Conservation (phyloP, 1,140 invertebrate species). For the Polyergus mexicanus region DNA sequence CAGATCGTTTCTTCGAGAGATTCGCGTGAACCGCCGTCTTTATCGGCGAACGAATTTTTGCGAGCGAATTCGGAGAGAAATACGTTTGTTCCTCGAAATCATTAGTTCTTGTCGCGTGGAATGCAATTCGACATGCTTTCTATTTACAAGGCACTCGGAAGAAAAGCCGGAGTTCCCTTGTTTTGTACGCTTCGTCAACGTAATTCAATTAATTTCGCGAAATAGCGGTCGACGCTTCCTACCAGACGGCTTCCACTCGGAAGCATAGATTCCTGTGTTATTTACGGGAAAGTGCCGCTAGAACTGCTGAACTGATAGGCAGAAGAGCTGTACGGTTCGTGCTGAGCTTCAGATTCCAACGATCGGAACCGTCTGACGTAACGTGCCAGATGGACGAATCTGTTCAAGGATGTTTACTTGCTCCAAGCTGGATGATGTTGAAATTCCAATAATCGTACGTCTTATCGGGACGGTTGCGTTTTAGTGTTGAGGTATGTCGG, state of each 20-base stretch:
- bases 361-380: constrained; percentile 55
- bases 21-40: constrained; percentile 4
- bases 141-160: constrained; percentile 42
- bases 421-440: constrained; percentile 52
- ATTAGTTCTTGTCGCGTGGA: constrained; percentile 30
- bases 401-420: constrained; percentile 65
- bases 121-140: constrained; percentile 50
- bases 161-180: constrained; percentile 8
- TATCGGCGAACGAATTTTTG: neutral
- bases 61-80: constrained; percentile 21
- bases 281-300: constrained; percentile 8
- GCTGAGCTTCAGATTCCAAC: constrained; percentile 52
- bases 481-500: neutral
- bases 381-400: constrained; percentile 69
- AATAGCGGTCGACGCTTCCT: constrained; percentile 51
- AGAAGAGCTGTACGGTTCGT: constrained; percentile 13
- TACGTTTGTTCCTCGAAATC: constrained; percentile 5
- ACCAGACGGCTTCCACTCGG: constrained; percentile 8
- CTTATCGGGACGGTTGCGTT: neutral
- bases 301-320: constrained; percentile 36
- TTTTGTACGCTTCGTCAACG: constrained; percentile 44
- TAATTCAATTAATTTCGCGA: constrained; percentile 65
- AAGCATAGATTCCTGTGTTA: constrained; percentile 56
- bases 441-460: constrained; percentile 64
- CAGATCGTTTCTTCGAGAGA: constrained; percentile 21